Base-by-base conservation (phyloP, 1,140 invertebrate genomes). In the Sarcophaga peregrina region DNA sequence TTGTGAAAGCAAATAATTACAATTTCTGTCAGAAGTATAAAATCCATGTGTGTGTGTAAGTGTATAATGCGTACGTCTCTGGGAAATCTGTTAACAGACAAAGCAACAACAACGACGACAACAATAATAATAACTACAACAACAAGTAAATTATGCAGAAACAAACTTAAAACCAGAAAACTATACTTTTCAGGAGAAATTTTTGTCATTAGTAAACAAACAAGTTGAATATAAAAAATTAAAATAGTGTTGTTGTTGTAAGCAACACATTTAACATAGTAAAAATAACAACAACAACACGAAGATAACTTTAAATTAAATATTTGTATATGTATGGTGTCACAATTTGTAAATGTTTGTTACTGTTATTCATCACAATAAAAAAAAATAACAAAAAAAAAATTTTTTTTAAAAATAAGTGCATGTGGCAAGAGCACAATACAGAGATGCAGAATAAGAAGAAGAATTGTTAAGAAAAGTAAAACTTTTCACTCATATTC, bases 121-220 rank as follows among this genome's bases (percentile, higher is more conserved):
- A 37, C 25, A 37, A 37, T 37, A 37, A 37, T 37, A 37, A 37
- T 37, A 37, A 37, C 25, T 37, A 37, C 25, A 37, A 37, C 25
- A 37, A 37, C 25, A 37, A 37, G 25, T 37, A 37, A 37, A 37
- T 37, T 37, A 37, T 37, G 25, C 25, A 37, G 62, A 25, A 46
- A n/a, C 3, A 50, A 50, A 78, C n/a, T 10, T 50, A 78, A 68
- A 78, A 78, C 75, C 10, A 50, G 17, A 78, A 17, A 37, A 37
- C 25, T 37, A 78, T 78, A 25, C 17, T 50, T 50, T 20, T 20
- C 50, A 10, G 47, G 47, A 78, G 50, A 37, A 37, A 37, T 37
- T 37, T 78, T 78, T 78, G 74, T 76, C 74, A 76, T 76, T 76
- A 76, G 74, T 48, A 48, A 20, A 76, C 74, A 78, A 46, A 76